phyloP scores from a whole-genome alignment of 2,888 invertebrate species.

The Beris chalybata region DNA sequence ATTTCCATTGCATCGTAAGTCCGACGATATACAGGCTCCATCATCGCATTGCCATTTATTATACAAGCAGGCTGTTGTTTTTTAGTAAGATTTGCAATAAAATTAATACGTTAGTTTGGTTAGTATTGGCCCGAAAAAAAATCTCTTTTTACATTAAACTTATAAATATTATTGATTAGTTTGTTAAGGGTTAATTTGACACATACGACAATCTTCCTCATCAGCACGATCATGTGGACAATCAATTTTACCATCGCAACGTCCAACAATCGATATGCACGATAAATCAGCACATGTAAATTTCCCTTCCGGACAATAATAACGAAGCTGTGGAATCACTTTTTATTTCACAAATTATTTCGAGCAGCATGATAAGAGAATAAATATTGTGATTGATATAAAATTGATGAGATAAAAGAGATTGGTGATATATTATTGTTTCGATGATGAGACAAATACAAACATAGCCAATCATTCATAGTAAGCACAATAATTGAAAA shows the following conservation, averaged over 20 bases:
- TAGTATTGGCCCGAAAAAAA: background rate
- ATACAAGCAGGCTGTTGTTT: slow-evolving; percentile 64
- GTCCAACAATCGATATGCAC: slow-evolving; percentile 69
- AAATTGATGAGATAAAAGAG: background rate
- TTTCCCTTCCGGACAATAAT: slow-evolving; percentile 58
- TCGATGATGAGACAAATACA: background rate
- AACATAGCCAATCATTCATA: background rate
- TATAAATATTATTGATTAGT: slow-evolving; percentile 1
- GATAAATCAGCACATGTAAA: slow-evolving; percentile 75
- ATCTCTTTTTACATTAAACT: no score
- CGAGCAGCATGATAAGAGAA: slow-evolving; percentile 9
- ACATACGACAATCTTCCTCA: slow-evolving; percentile 67
- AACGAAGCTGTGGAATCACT: slow-evolving; percentile 51
- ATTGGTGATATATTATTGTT: background rate
- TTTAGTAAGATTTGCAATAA: slow-evolving; percentile 2
- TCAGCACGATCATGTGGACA: slow-evolving; percentile 69
- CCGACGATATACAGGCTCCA: slow-evolving; percentile 66
- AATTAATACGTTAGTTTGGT: background rate
- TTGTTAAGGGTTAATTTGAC: slow-evolving; percentile 32
- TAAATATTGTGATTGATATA: background rate
- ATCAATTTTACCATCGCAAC: slow-evolving; percentile 75
- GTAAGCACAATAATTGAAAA: slow-evolving; percentile 4
- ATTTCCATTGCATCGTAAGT: slow-evolving; percentile 66
- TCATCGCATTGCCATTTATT: slow-evolving; percentile 75
- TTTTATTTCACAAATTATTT: slow-evolving; percentile 39